Conservation (phyloP, 1,140 invertebrate species). For the Monochamus saltuarius region DNA sequence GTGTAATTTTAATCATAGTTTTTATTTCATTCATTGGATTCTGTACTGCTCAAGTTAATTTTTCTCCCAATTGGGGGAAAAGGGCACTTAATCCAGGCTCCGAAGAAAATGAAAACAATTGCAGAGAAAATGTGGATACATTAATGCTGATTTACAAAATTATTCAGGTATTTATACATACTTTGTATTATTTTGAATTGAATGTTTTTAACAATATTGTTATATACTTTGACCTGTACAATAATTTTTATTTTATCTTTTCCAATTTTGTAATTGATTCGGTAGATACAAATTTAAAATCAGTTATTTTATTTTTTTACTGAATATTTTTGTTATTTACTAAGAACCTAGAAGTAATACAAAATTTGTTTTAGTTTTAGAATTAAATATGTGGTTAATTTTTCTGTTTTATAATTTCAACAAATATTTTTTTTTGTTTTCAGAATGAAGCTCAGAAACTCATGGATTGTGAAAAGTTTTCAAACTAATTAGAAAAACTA, state of each 20-base stretch:
- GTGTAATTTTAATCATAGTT: constrained; percentile 13
- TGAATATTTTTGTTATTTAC: too few species aligned
- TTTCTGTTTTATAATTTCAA: constrained; percentile 3
- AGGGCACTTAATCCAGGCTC: constrained; percentile 27
- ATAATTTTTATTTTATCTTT: not conserved
- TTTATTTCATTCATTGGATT: constrained; percentile 25
- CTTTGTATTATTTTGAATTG: too few species aligned
- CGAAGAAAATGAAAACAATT: constrained; percentile 34
- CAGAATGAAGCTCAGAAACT: constrained; percentile 46
- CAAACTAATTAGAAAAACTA: constrained; percentile 27
- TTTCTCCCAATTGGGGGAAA: constrained; percentile 45
- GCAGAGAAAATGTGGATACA: constrained; percentile 43
- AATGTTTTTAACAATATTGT: too few species aligned
- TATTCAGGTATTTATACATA: constrained; percentile 38
- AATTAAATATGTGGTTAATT: too few species aligned
- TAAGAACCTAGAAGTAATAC: too few species aligned
- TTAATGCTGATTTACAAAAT: constrained; percentile 46
- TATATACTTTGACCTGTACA: too few species aligned
- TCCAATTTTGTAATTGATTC: not conserved
- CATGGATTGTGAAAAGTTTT: constrained; percentile 41
- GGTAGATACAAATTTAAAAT: too few species aligned
- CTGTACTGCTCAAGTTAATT: constrained; percentile 43
- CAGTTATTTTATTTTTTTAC: too few species aligned
- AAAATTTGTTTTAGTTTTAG: too few species aligned
- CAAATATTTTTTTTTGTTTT: constrained; percentile 31